phyloP scores from a whole-genome alignment of 2,888 invertebrate species.

The Sussaba pulchella region DNA sequence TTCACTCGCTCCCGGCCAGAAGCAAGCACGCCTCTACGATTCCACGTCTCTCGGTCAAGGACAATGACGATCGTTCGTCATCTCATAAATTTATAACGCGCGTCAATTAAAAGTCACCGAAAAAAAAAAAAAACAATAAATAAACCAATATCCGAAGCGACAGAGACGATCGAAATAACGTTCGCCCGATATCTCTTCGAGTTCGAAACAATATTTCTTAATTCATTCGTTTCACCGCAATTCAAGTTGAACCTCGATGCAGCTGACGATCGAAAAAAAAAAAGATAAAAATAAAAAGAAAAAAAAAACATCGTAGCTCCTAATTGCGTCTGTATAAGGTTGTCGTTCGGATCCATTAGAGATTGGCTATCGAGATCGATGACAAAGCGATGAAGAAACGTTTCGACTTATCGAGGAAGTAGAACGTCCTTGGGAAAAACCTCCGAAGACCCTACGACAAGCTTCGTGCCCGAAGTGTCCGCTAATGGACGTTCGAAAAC shows the following conservation, averaged over 20 bases:
- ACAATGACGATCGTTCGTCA: too few species aligned
- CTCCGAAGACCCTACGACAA: background rate
- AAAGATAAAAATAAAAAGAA: too few species aligned
- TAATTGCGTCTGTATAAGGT: slow-evolving; percentile 37
- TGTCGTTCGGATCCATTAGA: slow-evolving; percentile 24
- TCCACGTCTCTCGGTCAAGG: too few species aligned
- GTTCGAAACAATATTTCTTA: background rate
- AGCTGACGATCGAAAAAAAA: background rate
- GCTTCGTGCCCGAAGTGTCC: background rate
- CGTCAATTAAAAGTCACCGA: too few species aligned
- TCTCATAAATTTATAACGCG: too few species aligned
- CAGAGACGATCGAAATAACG: background rate
- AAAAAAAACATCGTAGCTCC: background rate
- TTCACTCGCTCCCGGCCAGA: background rate
- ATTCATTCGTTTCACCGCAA: background rate
- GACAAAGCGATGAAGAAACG: background rate
- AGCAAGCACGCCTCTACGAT: too few species aligned
- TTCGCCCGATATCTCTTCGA: background rate
- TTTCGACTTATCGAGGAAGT: slow-evolving; percentile 59
- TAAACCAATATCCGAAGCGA: too few species aligned
- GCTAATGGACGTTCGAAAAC: slow-evolving; percentile 13
- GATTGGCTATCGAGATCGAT: slow-evolving; percentile 13
- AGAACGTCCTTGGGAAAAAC: slow-evolving; percentile 54
- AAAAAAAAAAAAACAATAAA: too few species aligned
- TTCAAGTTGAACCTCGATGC: slow-evolving; percentile 6